Conservation (phyloP, 2,888 invertebrate genomes). For the Meiosimyza decipiens region DNA sequence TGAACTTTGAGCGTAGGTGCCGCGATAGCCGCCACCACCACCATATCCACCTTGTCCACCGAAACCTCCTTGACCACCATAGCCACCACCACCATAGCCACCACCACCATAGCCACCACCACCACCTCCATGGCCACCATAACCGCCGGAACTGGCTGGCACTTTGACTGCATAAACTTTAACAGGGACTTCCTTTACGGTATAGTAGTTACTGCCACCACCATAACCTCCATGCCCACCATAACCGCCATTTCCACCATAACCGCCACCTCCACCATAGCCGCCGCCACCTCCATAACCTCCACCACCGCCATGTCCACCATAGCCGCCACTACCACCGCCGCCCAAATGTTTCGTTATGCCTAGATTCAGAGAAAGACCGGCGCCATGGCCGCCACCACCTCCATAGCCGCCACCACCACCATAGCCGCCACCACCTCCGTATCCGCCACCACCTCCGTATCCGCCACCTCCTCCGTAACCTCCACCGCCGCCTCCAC, state of each 20-base stretch:
- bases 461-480: slow-evolving; percentile 2
- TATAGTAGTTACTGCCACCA: not conserved
- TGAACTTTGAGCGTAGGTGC: not conserved
- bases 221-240: slow-evolving; percentile 1
- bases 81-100: not conserved
- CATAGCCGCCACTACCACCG: slow-evolving; percentile 12
- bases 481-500: slow-evolving; percentile 38
- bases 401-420: slow-evolving; percentile 13
- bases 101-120: slow-evolving; percentile 8
- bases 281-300: slow-evolving; percentile 29
- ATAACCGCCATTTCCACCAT: not conserved
- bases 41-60: slow-evolving; percentile 29
- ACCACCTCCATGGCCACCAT: slow-evolving; percentile 15
- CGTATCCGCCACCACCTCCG: not conserved
- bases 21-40: slow-evolving; percentile 23
- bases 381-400: slow-evolving; percentile 21
- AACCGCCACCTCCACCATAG: slow-evolving; percentile 2
- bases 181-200: slow-evolving; percentile 15
- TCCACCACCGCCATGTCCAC: not conserved
- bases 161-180: slow-evolving; percentile 2
- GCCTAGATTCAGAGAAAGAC: too few relatives aligned
- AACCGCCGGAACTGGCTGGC: slow-evolving; percentile 9
- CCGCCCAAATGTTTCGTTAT: slow-evolving; percentile 1
- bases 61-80: slow-evolving; percentile 19
- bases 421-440: not conserved